These are phyloP conservation scores for Piliocolobus tephrosceles DNA, from an alignment of 2,113 vertebrate genomes.

Conservation along the genomic window DNA sequence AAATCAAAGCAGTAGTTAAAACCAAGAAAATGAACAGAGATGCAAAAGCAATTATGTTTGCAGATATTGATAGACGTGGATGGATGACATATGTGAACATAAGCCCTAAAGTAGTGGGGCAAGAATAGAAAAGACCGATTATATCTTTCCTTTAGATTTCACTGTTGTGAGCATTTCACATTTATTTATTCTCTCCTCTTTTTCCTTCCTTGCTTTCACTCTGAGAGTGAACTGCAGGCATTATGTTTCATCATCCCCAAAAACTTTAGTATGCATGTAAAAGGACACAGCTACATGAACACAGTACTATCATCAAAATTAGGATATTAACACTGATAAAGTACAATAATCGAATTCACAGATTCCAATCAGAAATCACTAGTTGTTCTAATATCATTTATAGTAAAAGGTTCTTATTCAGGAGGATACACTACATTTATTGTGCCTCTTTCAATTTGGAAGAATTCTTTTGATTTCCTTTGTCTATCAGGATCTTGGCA, in stretches of 20 bases:
- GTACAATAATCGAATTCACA: neutral
- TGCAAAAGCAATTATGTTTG: neutral
- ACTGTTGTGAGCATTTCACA: neutral
- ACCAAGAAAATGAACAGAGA: neutral
- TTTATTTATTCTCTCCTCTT: neutral
- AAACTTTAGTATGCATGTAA: neutral
- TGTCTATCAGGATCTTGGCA: neutral
- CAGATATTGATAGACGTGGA: neutral
- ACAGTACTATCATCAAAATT: neutral
- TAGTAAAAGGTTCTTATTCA: neutral
- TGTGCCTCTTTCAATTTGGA: neutral
- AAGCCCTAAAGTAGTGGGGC: neutral
- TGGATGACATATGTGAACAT: neutral
- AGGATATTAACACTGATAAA: neutral
- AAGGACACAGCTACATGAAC: neutral
- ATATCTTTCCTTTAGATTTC: neutral
- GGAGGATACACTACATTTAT: neutral
- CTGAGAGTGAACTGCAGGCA: neutral
- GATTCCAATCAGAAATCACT: neutral
- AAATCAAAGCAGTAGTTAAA: slow-evolving; percentile 1
- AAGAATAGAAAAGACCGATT: neutral
- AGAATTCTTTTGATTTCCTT: neutral
- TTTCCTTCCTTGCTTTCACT: neutral
- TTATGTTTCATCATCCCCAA: neutral
- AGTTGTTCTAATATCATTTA: neutral